Evolutionary conservation across 2,888 invertebrate genomes (phyloP).

Genomic region (Phortica magna): DNA sequence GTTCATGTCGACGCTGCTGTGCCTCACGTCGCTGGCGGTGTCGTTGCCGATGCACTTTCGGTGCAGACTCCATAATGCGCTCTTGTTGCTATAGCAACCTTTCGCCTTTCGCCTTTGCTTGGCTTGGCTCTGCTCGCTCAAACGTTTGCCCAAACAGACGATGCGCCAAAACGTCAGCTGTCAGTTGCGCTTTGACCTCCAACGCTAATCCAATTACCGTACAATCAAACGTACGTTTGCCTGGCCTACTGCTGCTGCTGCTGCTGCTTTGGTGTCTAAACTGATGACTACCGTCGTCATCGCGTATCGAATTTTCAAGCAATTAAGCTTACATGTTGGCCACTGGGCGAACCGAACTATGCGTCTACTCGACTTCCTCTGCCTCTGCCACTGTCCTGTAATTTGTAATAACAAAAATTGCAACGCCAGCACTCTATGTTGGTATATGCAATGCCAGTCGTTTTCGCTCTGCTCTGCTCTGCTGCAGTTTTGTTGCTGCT

Average conservation of each 20-base stretch:
- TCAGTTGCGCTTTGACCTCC: constrained; percentile 37
- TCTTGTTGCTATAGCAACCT: constrained; percentile 30
- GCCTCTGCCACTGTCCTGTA: no score
- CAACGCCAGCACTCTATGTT: no score
- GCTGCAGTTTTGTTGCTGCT: constrained; percentile 32
- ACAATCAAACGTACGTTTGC: constrained; percentile 30
- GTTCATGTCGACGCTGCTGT: constrained; percentile 73
- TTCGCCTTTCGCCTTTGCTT: neutral
- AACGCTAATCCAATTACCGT: constrained; percentile 38
- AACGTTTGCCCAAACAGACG: constrained; percentile 34
- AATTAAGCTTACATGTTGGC: constrained; percentile 40
- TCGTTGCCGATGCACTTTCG: constrained; percentile 78
- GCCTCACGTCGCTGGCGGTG: constrained; percentile 75
- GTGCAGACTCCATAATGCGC: constrained; percentile 74
- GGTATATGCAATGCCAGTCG: neutral
- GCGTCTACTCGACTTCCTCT: no score
- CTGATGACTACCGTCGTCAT: constrained; percentile 35
- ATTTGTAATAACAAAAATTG: neutral
- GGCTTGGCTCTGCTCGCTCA: no score
- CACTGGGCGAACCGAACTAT: neutral
- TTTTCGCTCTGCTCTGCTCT: constrained; percentile 41
- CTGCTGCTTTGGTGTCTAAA: constrained; percentile 6
- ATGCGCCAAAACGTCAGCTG: neutral
- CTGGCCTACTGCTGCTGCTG: constrained; percentile 19
- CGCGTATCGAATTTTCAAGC: constrained; percentile 25